Evolutionary conservation across 92 coral and sea anemone species (phyloP), one percentile per base, ranked within the genome.

Genomic region (Porites divaricata): DNA sequence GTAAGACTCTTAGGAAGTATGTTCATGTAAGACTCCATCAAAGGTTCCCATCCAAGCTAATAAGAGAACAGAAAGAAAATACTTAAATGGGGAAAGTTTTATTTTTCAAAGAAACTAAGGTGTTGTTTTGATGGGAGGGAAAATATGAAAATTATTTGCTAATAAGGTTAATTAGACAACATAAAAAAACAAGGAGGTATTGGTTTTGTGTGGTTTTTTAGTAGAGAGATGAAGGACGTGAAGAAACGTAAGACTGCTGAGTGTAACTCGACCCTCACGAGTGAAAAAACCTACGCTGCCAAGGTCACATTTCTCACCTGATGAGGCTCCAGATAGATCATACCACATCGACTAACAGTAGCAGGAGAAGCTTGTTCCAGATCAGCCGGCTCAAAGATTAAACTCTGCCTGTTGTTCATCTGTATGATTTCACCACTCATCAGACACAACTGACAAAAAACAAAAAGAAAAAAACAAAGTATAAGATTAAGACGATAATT

Each of bases 401-500:
- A 82, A 87, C 99, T 96, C 78, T 96, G 99, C 71, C 88, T 96
- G 88, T 88, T 89, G 75, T 82, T 96, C 99, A 96, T 96, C 66
- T 96, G 99, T 11, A 96, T 95, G 81, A 96, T 96, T 78, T 96
- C 99, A 25, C 99, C 99, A 76, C 99, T 96, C 99, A 96, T 96
- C 80, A 96, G 72, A 88, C 99, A 96, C 83, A 96, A 83, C 98
- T 96, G 82, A 25, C 63, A n/a, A 4, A 16, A 75, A 35, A 50
- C 16, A 15, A 25, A 13, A 50, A 51, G 9, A 19, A 68, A 9
- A 10, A 20, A 8, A 41, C 8, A 8, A 21, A 21, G 7, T 20
- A 1, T 0, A 2, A 11, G 24, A 1, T 5, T 20, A 48, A 15
- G 1, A 35, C 15, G 41, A 4, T 49, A 54, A 24, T 0, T 35